These are phyloP conservation scores for Siniperca scherzeri DNA, from an alignment of 2,797 vertebrate genomes.

Conservation along the genomic window DNA sequence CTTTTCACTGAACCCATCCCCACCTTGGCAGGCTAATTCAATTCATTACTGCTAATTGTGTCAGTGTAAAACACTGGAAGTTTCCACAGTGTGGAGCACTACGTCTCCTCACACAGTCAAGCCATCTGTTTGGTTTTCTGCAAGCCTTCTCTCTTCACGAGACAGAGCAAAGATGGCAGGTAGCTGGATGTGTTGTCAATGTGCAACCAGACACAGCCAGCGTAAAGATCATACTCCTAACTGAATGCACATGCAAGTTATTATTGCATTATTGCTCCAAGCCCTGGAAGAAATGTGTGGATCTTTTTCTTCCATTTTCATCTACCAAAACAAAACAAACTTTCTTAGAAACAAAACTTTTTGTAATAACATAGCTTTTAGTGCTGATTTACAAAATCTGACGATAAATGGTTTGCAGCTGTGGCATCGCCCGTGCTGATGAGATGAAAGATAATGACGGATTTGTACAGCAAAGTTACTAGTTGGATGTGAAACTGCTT, in stretches of 20 bases:
- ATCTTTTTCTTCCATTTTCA: background rate
- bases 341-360: background rate
- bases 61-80: slow-evolving; percentile 54
- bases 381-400: background rate
- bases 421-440: background rate
- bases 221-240: background rate
- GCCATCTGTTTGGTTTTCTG: slow-evolving; percentile 34
- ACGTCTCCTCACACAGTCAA: slow-evolving; percentile 22
- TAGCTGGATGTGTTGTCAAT: slow-evolving; percentile 4
- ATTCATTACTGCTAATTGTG: slow-evolving; percentile 57
- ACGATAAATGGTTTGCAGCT: background rate
- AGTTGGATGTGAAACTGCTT: background rate
- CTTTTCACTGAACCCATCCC: slow-evolving; percentile 41
- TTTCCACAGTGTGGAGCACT: slow-evolving; percentile 46
- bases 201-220: background rate
- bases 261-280: background rate
- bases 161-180: slow-evolving; percentile 33
- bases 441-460: too few species aligned
- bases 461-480: too few species aligned
- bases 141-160: slow-evolving; percentile 21
- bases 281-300: background rate
- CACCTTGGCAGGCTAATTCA: slow-evolving; percentile 51
- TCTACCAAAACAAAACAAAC: background rate
- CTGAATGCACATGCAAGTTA: background rate
- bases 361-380: background rate